Base-by-base conservation (phyloP, 2,888 invertebrate genomes). In the Hyles lineata region DNA sequence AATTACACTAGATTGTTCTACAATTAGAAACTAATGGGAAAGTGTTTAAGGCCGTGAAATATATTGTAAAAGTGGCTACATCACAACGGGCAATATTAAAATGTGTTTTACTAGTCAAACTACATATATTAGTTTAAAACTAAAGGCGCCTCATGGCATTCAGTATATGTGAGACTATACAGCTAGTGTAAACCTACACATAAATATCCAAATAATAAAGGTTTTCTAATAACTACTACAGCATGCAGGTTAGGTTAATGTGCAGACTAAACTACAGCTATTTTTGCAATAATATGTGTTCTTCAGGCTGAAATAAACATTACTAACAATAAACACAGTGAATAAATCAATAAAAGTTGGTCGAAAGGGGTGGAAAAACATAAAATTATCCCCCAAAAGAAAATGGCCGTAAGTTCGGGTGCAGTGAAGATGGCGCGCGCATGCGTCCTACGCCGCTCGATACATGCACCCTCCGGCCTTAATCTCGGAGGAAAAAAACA, bases 401-500 rank as follows among this genome's bases (percentile, higher is more conserved):
- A 67, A 67, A 67, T 67, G 67, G 67, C 67, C 67, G 67, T 67
- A 67, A 50, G 67, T 67, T 67, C 67, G 67, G 67, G 67, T 67
- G 67, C 67, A 67, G 67, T 67, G 67, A 67, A 67, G 67, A 67
- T 67, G 90, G 86, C 86, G 85, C 85, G 86, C 94, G 94, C 94
- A 92, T 93, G 95, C 95, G 94, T 85, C 81, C 72, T 85, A 75
- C 77, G 75, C 86, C 93, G 94, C 92, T 94, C 94, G 87, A 94
- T 94, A 93, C 88, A 87, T 91, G 89, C 92, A 92, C 91, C 92
- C 92, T 87, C 83, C 82, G 85, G 84, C 85, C 85, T 85, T 86
- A 87, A 85, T 84, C 82, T 84, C 84, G 85, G 85, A 81, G 69
- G 61, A 62, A 67, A 67, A 50, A 63, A 50, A n/a, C 43, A 67